Conservation (phyloP, 2,888 invertebrate species). For the Nineta flava region DNA sequence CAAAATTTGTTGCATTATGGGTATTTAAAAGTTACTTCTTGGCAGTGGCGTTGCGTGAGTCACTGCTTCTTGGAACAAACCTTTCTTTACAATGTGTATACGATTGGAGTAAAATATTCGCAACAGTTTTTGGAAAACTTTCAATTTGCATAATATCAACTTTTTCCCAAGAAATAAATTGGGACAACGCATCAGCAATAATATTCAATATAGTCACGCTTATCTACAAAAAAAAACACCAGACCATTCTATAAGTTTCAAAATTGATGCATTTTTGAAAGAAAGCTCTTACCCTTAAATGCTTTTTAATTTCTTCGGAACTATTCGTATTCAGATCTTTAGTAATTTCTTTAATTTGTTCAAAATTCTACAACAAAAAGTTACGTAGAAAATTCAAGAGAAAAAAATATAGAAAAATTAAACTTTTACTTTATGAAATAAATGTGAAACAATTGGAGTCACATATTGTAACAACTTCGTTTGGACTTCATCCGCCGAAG, state of each 20-base stretch:
- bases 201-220: constrained; percentile 13
- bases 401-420: not conserved
- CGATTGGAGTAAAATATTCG: constrained; percentile 26
- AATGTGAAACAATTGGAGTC: not conserved
- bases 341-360: not conserved
- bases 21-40: too few relatives aligned
- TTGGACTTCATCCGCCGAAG: not conserved
- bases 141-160: constrained; percentile 7
- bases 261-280: not conserved
- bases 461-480: not conserved
- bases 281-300: not conserved
- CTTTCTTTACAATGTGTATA: constrained; percentile 35
- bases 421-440: not conserved
- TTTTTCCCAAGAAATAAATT: constrained; percentile 9
- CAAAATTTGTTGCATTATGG: too few relatives aligned
- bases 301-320: not conserved
- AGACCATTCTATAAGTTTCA: not conserved
- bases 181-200: constrained; percentile 11
- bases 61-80: too few relatives aligned
- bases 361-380: not conserved
- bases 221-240: constrained; percentile 14
- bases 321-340: not conserved
- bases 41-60: too few relatives aligned
- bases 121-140: constrained; percentile 18
- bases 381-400: not conserved